These are phyloP conservation scores for Platysteira castanea DNA, from an alignment of 2,113 vertebrate genomes.

Conservation along the genomic window DNA sequence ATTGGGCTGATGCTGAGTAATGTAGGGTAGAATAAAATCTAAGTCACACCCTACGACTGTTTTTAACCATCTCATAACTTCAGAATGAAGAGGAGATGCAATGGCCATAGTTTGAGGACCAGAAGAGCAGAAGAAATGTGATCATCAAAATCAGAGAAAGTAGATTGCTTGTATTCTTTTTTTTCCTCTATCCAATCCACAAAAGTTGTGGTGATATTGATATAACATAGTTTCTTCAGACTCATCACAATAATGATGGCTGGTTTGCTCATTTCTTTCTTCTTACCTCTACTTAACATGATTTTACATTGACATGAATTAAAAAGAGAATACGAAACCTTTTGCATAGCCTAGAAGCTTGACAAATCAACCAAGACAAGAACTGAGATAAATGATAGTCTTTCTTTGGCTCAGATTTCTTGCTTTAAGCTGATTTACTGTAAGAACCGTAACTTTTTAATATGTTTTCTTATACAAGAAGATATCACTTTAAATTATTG, in stretches of 20 bases:
- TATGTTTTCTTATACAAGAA: neutral
- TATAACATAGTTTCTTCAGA: neutral
- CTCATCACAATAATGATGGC: neutral
- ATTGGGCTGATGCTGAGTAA: neutral
- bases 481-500: neutral
- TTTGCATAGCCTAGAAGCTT: neutral
- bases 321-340: neutral
- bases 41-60: neutral
- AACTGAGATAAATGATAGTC: neutral
- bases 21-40: neutral
- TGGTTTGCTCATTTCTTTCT: neutral
- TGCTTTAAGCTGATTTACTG: slow-evolving; percentile 2
- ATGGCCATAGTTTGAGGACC: neutral
- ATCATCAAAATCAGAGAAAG: neutral
- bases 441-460: neutral
- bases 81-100: neutral
- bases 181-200: neutral
- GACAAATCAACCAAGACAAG: neutral
- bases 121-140: neutral
- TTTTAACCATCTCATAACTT: neutral
- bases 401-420: neutral
- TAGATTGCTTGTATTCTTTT: neutral
- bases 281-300: neutral
- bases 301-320: neutral
- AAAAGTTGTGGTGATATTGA: neutral